These are phyloP conservation scores for Burhinus bistriatus DNA, from an alignment of 2,113 vertebrate species.

Conservation along the genomic window DNA sequence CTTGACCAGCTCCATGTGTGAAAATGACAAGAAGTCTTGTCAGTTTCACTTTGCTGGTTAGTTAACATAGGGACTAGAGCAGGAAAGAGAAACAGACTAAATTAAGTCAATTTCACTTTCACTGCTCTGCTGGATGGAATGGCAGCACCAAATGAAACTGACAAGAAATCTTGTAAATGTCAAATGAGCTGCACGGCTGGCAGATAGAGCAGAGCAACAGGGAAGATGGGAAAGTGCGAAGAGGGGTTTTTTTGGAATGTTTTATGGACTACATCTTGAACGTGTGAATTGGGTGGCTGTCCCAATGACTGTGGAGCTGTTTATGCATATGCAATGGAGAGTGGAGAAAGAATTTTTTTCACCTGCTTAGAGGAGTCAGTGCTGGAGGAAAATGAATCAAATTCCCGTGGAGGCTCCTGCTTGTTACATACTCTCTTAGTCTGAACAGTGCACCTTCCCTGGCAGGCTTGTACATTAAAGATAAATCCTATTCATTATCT, in stretches of 20 bases:
- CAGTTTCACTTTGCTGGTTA: constrained; percentile 52
- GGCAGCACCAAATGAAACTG: constrained; percentile 62
- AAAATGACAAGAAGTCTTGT: constrained; percentile 42
- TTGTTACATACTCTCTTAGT: neutral
- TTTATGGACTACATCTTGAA: constrained; percentile 54
- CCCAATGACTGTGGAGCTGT: constrained; percentile 45
- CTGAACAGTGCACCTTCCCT: neutral
- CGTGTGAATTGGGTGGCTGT: constrained; percentile 53
- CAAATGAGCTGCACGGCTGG: constrained; percentile 63
- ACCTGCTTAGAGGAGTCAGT: constrained; percentile 19
- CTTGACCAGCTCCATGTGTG: constrained; percentile 32
- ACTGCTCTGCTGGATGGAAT: constrained; percentile 55
- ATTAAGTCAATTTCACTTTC: constrained; percentile 57
- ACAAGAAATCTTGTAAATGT: constrained; percentile 70
- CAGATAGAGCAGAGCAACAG: constrained; percentile 49
- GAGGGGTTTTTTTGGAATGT: constrained; percentile 39
- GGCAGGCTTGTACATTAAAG: neutral
- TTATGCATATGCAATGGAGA: constrained; percentile 63
- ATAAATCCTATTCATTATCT: neutral
- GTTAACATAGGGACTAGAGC: constrained; percentile 37
- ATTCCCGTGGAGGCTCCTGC: neutral
- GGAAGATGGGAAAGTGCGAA: constrained; percentile 59
- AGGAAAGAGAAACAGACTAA: constrained; percentile 54
- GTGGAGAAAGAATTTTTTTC: constrained; percentile 45
- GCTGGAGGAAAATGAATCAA: neutral